Conservation (phyloP, 1,140 invertebrate species). For the Anastatus disparis region DNA sequence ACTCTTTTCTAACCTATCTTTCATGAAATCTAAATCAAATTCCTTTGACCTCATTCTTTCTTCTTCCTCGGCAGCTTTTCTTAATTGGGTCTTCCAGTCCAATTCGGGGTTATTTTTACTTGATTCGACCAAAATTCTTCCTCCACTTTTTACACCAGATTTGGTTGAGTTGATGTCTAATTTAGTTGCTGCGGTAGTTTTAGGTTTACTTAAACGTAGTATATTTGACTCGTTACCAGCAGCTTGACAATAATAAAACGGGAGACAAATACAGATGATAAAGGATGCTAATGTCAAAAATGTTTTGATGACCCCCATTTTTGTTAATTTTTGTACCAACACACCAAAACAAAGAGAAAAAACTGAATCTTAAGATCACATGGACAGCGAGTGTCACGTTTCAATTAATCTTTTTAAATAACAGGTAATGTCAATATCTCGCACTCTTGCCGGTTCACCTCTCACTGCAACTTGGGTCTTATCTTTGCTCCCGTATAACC, state of each 20-base stretch:
- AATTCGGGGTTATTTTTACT: constrained; percentile 63
- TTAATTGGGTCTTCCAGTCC: constrained; percentile 60
- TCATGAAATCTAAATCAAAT: constrained; percentile 61
- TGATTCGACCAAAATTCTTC: constrained; percentile 47
- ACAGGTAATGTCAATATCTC: too few species aligned
- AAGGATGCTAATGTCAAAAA: too few species aligned
- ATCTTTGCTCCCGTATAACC: not conserved
- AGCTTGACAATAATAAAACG: not conserved
- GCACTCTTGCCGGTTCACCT: constrained; percentile 27
- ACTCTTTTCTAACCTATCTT: constrained; percentile 53
- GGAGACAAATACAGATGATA: too few species aligned
- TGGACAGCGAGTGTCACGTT: not conserved
- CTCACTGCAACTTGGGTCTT: constrained; percentile 23
- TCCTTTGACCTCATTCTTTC: constrained; percentile 43
- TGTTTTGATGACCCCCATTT: too few species aligned
- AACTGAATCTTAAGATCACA: not conserved
- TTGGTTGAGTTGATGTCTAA: too few species aligned
- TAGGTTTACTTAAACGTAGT: constrained; percentile 49
- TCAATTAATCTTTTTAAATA: too few species aligned
- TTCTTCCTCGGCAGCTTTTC: constrained; percentile 47
- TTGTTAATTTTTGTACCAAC: too few species aligned
- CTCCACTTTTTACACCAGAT: too few species aligned
- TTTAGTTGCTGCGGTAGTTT: not conserved
- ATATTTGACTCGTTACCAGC: constrained; percentile 56
- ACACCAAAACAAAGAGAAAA: not conserved